Base-by-base conservation (phyloP, 1,140 invertebrate genomes). In the Bombus haemorrhoidalis region DNA sequence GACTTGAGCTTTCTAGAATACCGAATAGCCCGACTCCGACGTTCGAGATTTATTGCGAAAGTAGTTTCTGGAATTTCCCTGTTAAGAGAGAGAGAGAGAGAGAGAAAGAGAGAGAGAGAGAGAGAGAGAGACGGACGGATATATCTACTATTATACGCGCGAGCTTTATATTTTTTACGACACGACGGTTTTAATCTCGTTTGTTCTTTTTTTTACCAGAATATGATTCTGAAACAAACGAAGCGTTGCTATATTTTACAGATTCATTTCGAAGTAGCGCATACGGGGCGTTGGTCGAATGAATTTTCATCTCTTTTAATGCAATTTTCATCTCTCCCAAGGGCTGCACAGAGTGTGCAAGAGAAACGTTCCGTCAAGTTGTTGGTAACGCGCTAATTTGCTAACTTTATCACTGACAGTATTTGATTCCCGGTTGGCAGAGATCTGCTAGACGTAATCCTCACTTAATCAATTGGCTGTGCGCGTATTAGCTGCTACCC, bases 391-490 rank as follows among this genome's bases (percentile, higher is more conserved):
- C 15, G 2, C 15, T 57, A 68, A 83, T 76, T 68, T 77, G n/a
- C 39, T 39, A 77, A 68, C 72, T 53, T n/a, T 43, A n/a, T 53
- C 47, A 18, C 47, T 0, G 47, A 8, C 41, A 47, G 25, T 64
- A 4, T n/a, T 43, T 41, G 22, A n/a, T n/a, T 59, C 25, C n/a
- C 32, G 47, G 47, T 25, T 2, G 4, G 22, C 22, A 43, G 37
- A 81, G 62, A 82, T 78, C n/a, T 64, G 86, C 76, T 64, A 66
- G 13, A 78, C 66, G 69, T 87, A 87, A 53, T 72, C 66, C 43
- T 25, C 72, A 77, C 78, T 89, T 88, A 88, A 88, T 86, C 87
- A 86, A 83, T 89, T 76, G 83, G 15, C 74, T 34, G 37, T 47
- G 69, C 62, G 53, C 72, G 81, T 72, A 64, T 81, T 72, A 80